A percentile compares a stretch with the other conserved stretches of the same genome.
Evolutionary conservation across 2,113 vertebrate species (phyloP).

Genomic region (Xenotilapia leptura): DNA sequence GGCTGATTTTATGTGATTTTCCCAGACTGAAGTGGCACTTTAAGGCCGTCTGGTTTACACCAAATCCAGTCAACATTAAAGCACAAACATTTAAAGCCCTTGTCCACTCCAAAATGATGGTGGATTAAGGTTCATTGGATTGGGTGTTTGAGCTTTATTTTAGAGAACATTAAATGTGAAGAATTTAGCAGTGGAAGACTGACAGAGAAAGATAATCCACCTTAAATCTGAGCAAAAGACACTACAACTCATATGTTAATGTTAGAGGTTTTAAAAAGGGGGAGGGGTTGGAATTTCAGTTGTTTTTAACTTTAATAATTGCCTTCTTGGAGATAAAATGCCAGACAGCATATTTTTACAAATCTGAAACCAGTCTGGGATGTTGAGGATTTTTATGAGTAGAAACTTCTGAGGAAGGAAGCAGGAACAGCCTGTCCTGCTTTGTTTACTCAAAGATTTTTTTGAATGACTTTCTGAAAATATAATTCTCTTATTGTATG

Average conservation of each 20-base stretch:
- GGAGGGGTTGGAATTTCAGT: background rate
- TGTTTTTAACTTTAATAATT: background rate
- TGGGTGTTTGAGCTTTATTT: background rate
- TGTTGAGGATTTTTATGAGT: background rate
- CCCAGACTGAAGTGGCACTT: background rate
- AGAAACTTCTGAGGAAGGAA: slow-evolving; percentile 17
- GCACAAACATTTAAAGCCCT: background rate
- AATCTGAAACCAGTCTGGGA: background rate
- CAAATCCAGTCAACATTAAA: background rate
- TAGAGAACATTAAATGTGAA: background rate
- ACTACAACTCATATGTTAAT: background rate
- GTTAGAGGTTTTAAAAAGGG: background rate
- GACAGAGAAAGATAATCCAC: background rate
- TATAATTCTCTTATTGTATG: background rate
- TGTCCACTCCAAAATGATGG: background rate
- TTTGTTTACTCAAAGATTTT: background rate
- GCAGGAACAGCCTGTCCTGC: slow-evolving; percentile 24
- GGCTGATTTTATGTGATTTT: slow-evolving; percentile 11
- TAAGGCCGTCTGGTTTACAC: background rate
- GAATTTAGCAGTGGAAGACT: background rate
- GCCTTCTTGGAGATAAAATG: background rate
- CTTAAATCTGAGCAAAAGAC: background rate
- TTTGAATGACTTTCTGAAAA: background rate
- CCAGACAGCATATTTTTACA: background rate
- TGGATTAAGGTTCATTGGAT: background rate